phyloP scores from a whole-genome alignment of 2,797 vertebrate genomes.

The Melanogrammus aeglefinus region DNA sequence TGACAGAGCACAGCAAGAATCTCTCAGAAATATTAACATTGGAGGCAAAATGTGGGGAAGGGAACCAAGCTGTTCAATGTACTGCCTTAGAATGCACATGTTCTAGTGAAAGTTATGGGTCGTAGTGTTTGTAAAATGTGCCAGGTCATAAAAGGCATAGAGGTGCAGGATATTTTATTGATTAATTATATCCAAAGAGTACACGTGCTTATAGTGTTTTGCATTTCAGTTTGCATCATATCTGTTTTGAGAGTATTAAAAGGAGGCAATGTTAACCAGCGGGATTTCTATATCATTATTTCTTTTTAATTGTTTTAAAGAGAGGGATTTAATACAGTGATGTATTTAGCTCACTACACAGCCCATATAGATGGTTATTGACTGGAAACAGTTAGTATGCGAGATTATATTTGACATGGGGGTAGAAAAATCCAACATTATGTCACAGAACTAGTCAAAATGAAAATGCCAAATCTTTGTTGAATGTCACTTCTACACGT shows the following conservation, averaged over 20 bases:
- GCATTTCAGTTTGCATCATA: background rate
- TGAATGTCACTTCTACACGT: background rate
- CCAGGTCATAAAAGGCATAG: background rate
- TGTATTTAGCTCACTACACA: constrained; percentile 17
- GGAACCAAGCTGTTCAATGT: constrained; percentile 34
- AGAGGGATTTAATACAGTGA: constrained; percentile 28
- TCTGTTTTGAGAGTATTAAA: background rate
- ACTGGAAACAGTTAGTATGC: constrained; percentile 29
- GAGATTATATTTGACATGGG: constrained; percentile 26
- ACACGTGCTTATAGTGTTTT: background rate
- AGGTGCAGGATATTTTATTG: background rate
- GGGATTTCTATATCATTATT: background rate
- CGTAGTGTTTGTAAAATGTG: background rate
- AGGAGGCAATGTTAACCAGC: background rate
- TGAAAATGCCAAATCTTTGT: background rate
- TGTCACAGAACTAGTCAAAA: background rate
- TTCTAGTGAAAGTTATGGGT: background rate
- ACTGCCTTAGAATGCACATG: background rate
- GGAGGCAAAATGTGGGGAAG: constrained; percentile 56
- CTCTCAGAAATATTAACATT: constrained; percentile 59
- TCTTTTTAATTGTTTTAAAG: constrained; percentile 42
- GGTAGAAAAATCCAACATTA: background rate
- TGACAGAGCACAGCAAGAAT: constrained; percentile 39
- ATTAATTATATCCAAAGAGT: background rate
- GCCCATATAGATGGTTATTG: constrained; percentile 32